Conservation (phyloP, 2,113 vertebrate species). For the Amazona guildingii region DNA sequence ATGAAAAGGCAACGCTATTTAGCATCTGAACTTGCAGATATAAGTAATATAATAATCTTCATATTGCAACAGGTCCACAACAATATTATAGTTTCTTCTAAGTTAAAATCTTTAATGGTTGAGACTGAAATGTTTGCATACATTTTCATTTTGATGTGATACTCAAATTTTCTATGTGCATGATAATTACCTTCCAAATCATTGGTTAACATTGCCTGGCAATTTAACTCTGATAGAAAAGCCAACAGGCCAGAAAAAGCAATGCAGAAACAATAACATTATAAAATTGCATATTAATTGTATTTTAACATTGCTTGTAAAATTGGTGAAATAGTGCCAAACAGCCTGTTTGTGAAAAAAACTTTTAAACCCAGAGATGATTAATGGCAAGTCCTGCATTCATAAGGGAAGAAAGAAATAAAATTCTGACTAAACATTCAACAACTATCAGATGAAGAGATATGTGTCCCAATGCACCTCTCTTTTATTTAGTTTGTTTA, state of each 20-base stretch:
- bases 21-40: background rate
- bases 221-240: background rate
- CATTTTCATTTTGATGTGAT: background rate
- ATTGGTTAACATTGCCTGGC: background rate
- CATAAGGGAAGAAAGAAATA: conserved; percentile 11
- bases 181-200: background rate
- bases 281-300: background rate
- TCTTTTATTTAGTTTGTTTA: conserved; percentile 37
- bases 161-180: background rate
- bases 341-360: background rate
- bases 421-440: conserved; percentile 10
- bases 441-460: conserved; percentile 5
- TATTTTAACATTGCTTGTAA: background rate
- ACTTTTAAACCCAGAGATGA: background rate
- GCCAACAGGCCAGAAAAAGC: background rate
- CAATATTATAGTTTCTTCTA: background rate
- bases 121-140: background rate
- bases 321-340: background rate
- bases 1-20: background rate
- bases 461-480: background rate
- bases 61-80: background rate
- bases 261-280: background rate
- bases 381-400: background rate
- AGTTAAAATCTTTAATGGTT: background rate
- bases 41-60: background rate